These are phyloP conservation scores for Drosophila repletoides DNA, from an alignment of 1,140 invertebrate genomes.

Conservation along the genomic window DNA sequence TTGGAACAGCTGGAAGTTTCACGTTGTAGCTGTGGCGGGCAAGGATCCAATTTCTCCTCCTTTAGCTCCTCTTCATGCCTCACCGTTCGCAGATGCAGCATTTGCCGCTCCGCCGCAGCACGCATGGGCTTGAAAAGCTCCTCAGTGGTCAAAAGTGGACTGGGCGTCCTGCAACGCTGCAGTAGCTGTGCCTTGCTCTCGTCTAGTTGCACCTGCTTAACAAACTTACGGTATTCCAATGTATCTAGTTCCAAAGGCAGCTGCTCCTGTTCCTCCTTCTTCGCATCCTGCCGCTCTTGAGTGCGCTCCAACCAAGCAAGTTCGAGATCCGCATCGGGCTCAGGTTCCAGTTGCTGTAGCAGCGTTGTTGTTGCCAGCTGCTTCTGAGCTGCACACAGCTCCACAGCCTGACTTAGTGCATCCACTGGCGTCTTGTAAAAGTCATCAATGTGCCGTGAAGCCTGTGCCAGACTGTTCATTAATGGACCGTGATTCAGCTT, in stretches of 20 bases:
- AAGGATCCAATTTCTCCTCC: constrained; percentile 12
- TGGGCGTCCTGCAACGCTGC: constrained; percentile 59
- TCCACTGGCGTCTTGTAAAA: constrained; percentile 70
- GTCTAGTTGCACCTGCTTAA: constrained; percentile 60
- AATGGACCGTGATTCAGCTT: constrained; percentile 55
- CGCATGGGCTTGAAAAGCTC: constrained; percentile 66
- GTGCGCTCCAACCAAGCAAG: constrained; percentile 34
- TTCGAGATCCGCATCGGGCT: constrained; percentile 57
- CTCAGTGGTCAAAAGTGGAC: constrained; percentile 64
- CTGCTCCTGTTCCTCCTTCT: background rate
- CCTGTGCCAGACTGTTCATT: constrained; percentile 61
- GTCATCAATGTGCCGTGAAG: constrained; percentile 64
- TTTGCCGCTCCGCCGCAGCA: constrained; percentile 61
- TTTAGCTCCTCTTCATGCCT: constrained; percentile 64
- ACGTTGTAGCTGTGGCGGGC: constrained; percentile 26
- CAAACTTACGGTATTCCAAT: constrained; percentile 62
- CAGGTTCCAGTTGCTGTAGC: constrained; percentile 39
- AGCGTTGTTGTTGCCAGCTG: constrained; percentile 36
- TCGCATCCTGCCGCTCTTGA: background rate
- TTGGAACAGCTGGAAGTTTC: constrained; percentile 70
- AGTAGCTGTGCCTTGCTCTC: constrained; percentile 50
- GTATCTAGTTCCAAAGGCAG: constrained; percentile 28
- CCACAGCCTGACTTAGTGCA: constrained; percentile 41
- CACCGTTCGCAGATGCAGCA: constrained; percentile 55
- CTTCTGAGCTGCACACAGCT: constrained; percentile 41